Evolutionary conservation across 92 coral and sea anemone species (phyloP).

Genomic region (Epizoanthus stellaris): DNA sequence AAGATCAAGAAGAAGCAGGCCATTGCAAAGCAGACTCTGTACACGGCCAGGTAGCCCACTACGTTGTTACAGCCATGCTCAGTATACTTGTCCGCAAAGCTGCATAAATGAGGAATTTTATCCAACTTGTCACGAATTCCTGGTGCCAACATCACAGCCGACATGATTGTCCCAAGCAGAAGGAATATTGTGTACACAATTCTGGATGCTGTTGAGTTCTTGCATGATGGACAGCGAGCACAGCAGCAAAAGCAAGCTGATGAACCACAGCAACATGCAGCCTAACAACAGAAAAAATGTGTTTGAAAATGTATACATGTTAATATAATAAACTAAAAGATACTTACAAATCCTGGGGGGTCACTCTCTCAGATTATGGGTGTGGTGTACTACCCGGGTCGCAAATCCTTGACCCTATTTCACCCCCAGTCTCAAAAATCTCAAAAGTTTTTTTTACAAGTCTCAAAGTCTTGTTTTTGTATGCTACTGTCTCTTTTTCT

Average conservation of each 20-base stretch:
- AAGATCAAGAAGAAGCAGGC: constrained; percentile 91
- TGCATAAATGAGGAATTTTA: constrained; percentile 87
- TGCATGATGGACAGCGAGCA: constrained; percentile 96
- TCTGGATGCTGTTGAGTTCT: constrained; percentile 96
- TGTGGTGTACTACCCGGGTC: too few relatives aligned
- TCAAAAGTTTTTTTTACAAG: too few relatives aligned
- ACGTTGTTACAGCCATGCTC: constrained; percentile 75
- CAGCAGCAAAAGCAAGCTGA: constrained; percentile 99
- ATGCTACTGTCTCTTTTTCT: too few relatives aligned
- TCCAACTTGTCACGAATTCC: constrained; percentile 84
- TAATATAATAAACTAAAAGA: too few relatives aligned
- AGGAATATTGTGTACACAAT: constrained; percentile 92
- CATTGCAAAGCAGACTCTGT: constrained; percentile 98
- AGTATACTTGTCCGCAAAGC: constrained; percentile 38
- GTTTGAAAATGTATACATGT: too few relatives aligned
- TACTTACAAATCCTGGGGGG: too few relatives aligned
- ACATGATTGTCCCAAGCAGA: constrained; percentile 87
- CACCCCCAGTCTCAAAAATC: too few relatives aligned
- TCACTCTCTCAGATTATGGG: too few relatives aligned
- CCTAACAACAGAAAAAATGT: constrained; percentile 72
- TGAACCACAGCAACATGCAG: constrained; percentile 99
- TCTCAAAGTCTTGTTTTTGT: too few relatives aligned
- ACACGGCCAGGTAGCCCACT: constrained; percentile 96
- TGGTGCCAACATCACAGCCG: constrained; percentile 93
- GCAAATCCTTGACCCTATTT: too few relatives aligned